phyloP scores from a whole-genome alignment of 2,888 invertebrate genomes.

The Cataglyphis albicans region DNA sequence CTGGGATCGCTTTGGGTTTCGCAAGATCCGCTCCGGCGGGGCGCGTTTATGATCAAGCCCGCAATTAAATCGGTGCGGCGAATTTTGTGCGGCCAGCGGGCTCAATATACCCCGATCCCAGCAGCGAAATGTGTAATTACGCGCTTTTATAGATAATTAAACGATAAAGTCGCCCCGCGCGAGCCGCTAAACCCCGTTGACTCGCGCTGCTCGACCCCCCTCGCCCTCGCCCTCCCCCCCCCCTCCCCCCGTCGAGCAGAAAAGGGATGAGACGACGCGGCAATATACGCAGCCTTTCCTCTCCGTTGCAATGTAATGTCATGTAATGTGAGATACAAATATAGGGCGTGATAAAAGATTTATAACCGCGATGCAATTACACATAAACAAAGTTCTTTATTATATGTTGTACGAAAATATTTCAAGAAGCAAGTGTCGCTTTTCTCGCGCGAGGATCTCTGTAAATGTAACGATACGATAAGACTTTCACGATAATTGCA shows the following conservation, averaged over 20 bases:
- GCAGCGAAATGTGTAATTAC: slow-evolving; percentile 49
- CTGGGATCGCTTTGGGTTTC: slow-evolving; percentile 40
- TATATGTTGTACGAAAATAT: not conserved
- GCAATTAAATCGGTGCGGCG: slow-evolving; percentile 67
- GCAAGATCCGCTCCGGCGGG: slow-evolving; percentile 21
- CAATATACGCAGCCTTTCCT: not conserved
- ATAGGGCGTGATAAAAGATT: not conserved
- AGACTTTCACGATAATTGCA: slow-evolving; percentile 8
- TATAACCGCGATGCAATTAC: not conserved
- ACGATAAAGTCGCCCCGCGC: slow-evolving; percentile 61
- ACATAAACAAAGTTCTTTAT: too few relatives aligned
- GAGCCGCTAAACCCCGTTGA: not conserved
- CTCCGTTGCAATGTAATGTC: not conserved
- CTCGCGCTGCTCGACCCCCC: not conserved
- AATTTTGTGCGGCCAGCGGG: slow-evolving; percentile 56
- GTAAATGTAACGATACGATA: not conserved
- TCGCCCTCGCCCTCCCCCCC: too few relatives aligned
- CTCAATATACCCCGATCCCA: slow-evolving; percentile 47
- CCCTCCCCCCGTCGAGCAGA: not conserved
- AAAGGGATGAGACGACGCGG: not conserved
- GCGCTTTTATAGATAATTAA: slow-evolving; percentile 66
- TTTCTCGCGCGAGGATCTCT: not conserved
- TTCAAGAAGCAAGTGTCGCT: not conserved
- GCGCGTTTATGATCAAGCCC: slow-evolving; percentile 60
- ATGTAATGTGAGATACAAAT: not conserved